Base-by-base conservation (phyloP, 2,797 vertebrate species). In the Tolypeutes matacus region DNA sequence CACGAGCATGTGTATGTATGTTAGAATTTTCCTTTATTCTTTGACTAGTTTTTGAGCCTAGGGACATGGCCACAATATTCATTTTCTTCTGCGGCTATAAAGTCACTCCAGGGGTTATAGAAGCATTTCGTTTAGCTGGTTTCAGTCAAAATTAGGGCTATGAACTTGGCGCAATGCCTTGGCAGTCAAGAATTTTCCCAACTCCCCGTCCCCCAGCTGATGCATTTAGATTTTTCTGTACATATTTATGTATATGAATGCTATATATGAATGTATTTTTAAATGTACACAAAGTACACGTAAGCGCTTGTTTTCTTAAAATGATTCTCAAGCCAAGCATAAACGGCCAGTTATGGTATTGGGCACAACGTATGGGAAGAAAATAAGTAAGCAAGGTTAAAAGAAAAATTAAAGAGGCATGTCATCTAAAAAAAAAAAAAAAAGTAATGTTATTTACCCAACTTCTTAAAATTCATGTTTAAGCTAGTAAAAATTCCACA, bases 271-370 rank as follows among this genome's bases (percentile, higher is more conserved):
- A n/a, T n/a, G 53, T 76, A 67, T 93, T 91, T 93, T 82, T 27
- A 92, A 91, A 70, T 60, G 29, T 67, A 31, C 65, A 46, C 56
- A 73, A 94, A 85, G 60, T 64, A 60, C 58, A 25, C 34, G 5
- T 53, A 77, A 34, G 9, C 75, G 95, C 72, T 93, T 90, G 31
- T 62, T 88, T 94, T 94, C 60, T 92, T 81, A 69, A 90, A 76
- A 89, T 0, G 8, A 49, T 84, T 83, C 62, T 93, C 46, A 64
- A 92, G 51, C 21, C 62, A 91, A 46, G 73, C 49, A 0, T 95
- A 85, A 89, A 25, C 70, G 95, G 25, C 25, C 27, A 36, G 39
- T 73, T 2, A 3, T 67, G 51, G 73, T 87, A 36, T 56, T 92
- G 42, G 69, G 42, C 76, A 83, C 39, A 92, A 29, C 46, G 58